phyloP scores from a whole-genome alignment of 2,797 vertebrate species.

The Sardinella longiceps region DNA sequence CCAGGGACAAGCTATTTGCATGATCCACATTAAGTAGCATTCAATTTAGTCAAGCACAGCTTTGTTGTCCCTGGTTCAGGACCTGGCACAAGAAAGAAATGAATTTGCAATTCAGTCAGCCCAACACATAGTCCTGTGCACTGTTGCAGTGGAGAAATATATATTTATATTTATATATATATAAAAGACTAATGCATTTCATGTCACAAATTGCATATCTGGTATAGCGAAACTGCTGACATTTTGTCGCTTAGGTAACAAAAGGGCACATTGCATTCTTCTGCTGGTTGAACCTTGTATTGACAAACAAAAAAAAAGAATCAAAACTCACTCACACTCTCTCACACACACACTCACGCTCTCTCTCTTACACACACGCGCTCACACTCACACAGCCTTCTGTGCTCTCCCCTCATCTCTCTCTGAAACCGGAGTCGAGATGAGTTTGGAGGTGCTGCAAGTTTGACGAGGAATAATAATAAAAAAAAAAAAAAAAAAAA shows the following conservation, averaged over 20 bases:
- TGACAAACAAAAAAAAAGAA: slow-evolving; percentile 26
- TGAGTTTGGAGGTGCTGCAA: slow-evolving; percentile 48
- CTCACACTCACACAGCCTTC: background rate
- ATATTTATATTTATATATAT: background rate
- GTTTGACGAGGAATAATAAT: slow-evolving; percentile 48
- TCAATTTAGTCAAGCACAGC: background rate
- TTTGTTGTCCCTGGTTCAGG: background rate
- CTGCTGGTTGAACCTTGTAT: slow-evolving; percentile 32
- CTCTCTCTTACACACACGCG: background rate
- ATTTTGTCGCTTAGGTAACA: slow-evolving; percentile 60
- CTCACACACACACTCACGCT: background rate
- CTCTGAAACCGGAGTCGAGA: slow-evolving; percentile 33
- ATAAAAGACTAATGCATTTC: background rate
- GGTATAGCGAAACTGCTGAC: slow-evolving; percentile 23
- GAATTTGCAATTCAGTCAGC: background rate
- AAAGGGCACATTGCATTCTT: slow-evolving; percentile 47
- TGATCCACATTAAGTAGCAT: background rate
- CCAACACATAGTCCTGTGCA: background rate
- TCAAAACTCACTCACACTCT: background rate
- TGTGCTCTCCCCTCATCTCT: slow-evolving; percentile 32
- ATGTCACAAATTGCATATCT: slow-evolving; percentile 15
- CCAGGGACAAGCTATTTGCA: slow-evolving; percentile 4
- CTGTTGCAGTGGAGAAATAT: background rate
- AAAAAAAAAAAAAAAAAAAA: too few species aligned
- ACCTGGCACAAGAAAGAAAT: background rate